Evolutionary conservation across 1,140 invertebrate species (phyloP).

Genomic region (Zaprionus kolodkinae): DNA sequence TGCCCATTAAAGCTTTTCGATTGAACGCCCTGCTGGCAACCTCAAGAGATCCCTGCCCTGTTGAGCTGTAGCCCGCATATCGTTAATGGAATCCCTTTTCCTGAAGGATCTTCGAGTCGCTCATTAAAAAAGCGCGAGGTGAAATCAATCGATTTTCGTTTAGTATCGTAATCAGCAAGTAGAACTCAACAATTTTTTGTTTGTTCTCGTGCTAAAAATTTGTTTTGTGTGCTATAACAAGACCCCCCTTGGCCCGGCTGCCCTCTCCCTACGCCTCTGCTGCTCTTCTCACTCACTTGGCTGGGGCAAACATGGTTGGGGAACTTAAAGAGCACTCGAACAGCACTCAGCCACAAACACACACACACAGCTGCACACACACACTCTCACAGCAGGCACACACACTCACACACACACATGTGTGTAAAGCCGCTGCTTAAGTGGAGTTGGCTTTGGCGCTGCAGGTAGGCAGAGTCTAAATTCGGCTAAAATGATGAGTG

Average conservation of each 20-base stretch:
- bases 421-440: slow-evolving; percentile 70
- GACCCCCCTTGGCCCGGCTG: slow-evolving; percentile 17
- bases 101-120: slow-evolving; percentile 53
- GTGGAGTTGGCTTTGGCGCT: slow-evolving; percentile 63
- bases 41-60: slow-evolving; percentile 2
- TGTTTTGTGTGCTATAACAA: slow-evolving; percentile 80
- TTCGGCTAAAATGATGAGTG: slow-evolving; percentile 37
- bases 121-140: slow-evolving; percentile 56
- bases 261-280: slow-evolving; percentile 7
- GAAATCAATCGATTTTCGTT: slow-evolving; percentile 79
- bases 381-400: slow-evolving; percentile 19
- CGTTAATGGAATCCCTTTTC: slow-evolving; percentile 64
- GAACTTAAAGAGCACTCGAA: slow-evolving; percentile 82
- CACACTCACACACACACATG: slow-evolving; percentile 56
- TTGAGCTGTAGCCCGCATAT: slow-evolving; percentile 42
- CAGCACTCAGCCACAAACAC: slow-evolving; percentile 75
- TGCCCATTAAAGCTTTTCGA: slow-evolving; percentile 27
- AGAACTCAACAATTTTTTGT: slow-evolving; percentile 69
- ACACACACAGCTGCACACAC: slow-evolving; percentile 38
- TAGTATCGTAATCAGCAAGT: slow-evolving; percentile 76
- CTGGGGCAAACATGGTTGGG: slow-evolving; percentile 54
- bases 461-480: slow-evolving; percentile 41
- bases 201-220: slow-evolving; percentile 78
- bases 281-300: slow-evolving; percentile 1
- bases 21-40: slow-evolving; percentile 13